Evolutionary conservation across 2,888 invertebrate genomes (phyloP).

Genomic region (Sphinx pinastri): DNA sequence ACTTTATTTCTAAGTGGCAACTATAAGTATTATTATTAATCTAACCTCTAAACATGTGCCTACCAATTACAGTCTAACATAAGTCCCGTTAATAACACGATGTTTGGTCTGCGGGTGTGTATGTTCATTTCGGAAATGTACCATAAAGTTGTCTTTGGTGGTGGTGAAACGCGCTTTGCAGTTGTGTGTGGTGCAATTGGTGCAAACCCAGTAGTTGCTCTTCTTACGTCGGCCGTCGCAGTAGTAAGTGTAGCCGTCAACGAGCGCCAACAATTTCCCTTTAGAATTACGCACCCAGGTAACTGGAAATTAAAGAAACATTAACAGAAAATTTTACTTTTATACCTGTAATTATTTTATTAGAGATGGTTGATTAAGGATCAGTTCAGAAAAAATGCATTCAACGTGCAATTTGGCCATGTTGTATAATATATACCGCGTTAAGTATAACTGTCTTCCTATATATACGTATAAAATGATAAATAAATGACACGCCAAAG

Average conservation of each 20-base stretch:
- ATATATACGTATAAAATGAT: no score
- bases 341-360: no score
- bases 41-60: no score
- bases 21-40: no score
- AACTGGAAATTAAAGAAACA: slow-evolving; percentile 39
- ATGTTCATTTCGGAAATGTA: slow-evolving; percentile 32
- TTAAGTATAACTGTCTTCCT: no score
- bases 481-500: no score
- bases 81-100: slow-evolving; percentile 35
- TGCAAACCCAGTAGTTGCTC: slow-evolving; percentile 45
- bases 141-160: slow-evolving; percentile 24
- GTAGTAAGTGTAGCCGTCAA: slow-evolving; percentile 47
- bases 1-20: no score
- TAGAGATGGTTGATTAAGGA: no score
- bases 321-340: not conserved
- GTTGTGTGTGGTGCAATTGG: slow-evolving; percentile 27
- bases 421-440: no score
- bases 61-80: slow-evolving; percentile 28
- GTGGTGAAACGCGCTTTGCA: slow-evolving; percentile 38
- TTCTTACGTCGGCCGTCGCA: slow-evolving; percentile 31
- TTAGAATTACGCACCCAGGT: slow-evolving; percentile 38
- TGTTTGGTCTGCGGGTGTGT: slow-evolving; percentile 35
- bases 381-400: no score
- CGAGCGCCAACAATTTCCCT: slow-evolving; percentile 42
- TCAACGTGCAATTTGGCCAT: no score